Conservation (phyloP, 2,888 invertebrate genomes). For the Caenorhabditis zanzibari region DNA sequence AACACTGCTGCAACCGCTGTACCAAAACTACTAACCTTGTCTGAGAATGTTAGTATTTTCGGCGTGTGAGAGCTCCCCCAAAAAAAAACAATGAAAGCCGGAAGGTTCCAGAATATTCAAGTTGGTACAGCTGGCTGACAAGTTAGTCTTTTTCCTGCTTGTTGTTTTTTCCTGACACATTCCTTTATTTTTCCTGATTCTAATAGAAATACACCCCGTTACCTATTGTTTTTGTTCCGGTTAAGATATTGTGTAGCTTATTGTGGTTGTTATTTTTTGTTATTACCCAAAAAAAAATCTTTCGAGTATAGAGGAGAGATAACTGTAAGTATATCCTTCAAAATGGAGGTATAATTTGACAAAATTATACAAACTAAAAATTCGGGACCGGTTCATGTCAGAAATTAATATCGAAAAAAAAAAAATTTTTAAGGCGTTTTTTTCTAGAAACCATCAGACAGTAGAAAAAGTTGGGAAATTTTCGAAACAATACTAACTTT, state of each 20-base stretch:
- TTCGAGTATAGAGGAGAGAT: too few species aligned
- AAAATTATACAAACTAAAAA: too few species aligned
- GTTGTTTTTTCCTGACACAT: conserved; percentile 55
- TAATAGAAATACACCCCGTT: conserved; percentile 13
- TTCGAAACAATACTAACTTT: conserved; percentile 35
- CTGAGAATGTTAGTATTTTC: conserved; percentile 6
- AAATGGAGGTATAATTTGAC: too few species aligned
- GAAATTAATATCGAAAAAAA: too few species aligned
- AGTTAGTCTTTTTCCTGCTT: conserved; percentile 7
- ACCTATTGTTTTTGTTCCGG: conserved; percentile 15
- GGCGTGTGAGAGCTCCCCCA: neutral
- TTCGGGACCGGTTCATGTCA: too few species aligned
- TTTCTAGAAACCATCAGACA: neutral
- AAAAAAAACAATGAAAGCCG: conserved; percentile 35
- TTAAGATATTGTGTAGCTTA: conserved; percentile 4
- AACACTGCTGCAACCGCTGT: too few species aligned
- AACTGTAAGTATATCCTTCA: too few species aligned
- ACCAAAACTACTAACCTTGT: neutral
- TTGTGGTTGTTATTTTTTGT: neutral
- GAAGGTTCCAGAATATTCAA: conserved; percentile 59
- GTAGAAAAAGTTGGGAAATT: conserved; percentile 10
- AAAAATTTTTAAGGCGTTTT: neutral
- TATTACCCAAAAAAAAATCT: neutral
- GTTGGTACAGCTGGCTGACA: conserved; percentile 46
- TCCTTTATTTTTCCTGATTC: conserved; percentile 21